Conservation (phyloP, 2,797 vertebrate genomes). For the Rhincodon typus region DNA sequence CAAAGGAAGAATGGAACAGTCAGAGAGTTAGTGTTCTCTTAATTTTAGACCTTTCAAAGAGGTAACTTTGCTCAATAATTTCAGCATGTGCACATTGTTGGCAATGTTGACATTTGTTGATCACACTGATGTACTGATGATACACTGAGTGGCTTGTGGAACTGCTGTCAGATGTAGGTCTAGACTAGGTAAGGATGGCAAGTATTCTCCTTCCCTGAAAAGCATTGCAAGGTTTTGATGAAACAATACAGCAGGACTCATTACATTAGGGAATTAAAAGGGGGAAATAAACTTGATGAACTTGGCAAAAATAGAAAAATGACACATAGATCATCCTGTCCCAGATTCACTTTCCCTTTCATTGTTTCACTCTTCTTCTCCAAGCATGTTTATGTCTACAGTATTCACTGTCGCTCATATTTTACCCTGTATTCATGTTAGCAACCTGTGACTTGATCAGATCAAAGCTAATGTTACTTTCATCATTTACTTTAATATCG, state of each 20-base stretch:
- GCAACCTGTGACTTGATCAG: neutral
- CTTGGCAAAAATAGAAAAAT: neutral
- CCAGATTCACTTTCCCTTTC: neutral
- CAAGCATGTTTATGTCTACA: neutral
- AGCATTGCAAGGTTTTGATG: neutral
- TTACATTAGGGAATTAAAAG: neutral
- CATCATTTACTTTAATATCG: slow-evolving; percentile 34
- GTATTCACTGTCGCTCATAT: neutral
- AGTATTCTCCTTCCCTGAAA: neutral
- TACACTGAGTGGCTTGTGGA: neutral
- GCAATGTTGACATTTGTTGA: neutral
- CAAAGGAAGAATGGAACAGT: neutral
- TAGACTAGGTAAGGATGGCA: neutral
- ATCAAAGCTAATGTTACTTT: slow-evolving; percentile 31
- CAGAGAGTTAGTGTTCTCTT: neutral
- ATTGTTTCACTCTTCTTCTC: neutral
- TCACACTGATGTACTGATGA: neutral
- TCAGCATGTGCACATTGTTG: neutral
- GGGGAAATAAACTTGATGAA: neutral
- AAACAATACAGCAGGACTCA: neutral
- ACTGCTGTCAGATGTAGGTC: neutral
- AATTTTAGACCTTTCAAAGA: neutral
- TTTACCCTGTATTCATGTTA: slow-evolving; percentile 17
- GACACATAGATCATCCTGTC: neutral
- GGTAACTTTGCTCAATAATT: neutral